These are phyloP conservation scores for Mastacembelus armatus DNA, from an alignment of 2,797 vertebrate species.

Conservation along the genomic window DNA sequence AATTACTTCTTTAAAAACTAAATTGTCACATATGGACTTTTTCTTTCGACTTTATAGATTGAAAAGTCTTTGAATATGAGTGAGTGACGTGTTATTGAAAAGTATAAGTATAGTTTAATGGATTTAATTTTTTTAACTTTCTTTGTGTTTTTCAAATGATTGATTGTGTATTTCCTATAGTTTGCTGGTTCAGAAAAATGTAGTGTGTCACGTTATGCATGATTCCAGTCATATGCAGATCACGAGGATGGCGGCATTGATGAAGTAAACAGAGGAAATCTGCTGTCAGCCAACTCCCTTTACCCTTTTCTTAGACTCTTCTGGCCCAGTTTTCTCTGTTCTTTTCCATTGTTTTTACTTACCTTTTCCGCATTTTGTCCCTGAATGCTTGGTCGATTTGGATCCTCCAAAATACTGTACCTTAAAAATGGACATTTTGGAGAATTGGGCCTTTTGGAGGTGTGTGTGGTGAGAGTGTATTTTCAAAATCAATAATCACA, in stretches of 20 bases:
- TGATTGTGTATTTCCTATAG: constrained; percentile 19
- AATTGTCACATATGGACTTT: not conserved
- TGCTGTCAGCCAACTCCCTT: constrained; percentile 4
- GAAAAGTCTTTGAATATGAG: not conserved
- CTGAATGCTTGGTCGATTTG: constrained; percentile 10
- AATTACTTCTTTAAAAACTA: constrained; percentile 7
- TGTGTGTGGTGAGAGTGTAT: not conserved
- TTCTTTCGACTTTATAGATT: not conserved
- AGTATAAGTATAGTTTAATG: not conserved
- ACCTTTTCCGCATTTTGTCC: constrained; percentile 36
- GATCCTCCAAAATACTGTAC: constrained; percentile 3
- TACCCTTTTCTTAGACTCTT: constrained; percentile 15
- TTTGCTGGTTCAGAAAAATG: constrained; percentile 10
- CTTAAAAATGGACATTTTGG: constrained; percentile 19
- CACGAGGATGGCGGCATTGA: constrained; percentile 26
- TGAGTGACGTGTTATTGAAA: not conserved
- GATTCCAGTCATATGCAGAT: constrained; percentile 26
- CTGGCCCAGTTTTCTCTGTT: constrained; percentile 56
- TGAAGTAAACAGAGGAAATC: constrained; percentile 36
- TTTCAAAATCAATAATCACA: too few species aligned
- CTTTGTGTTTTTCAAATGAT: not conserved
- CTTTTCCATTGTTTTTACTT: constrained; percentile 45
- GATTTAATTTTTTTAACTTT: not conserved
- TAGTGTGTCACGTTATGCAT: constrained; percentile 20
- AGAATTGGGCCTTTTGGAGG: constrained; percentile 24